phyloP scores from a whole-genome alignment of 1,140 invertebrate species.

The Lordiphosa stackelbergi region DNA sequence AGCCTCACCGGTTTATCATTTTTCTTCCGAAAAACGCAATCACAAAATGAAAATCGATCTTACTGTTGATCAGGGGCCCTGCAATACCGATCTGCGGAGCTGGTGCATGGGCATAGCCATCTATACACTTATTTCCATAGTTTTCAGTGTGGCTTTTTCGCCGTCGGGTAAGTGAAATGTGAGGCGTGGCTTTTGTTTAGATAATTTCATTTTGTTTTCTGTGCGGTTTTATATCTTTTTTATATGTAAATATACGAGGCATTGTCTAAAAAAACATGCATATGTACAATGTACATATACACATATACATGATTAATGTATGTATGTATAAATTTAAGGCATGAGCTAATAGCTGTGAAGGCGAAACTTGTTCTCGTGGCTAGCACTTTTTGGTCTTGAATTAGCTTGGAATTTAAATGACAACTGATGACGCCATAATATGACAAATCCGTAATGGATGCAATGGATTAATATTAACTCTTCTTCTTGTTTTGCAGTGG shows the following conservation, averaged over 20 bases:
- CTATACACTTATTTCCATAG: constrained; percentile 29
- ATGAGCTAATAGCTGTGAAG: constrained; percentile 16
- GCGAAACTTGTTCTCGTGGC: constrained; percentile 18
- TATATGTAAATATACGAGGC: constrained; percentile 1
- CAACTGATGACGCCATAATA: constrained; percentile 8
- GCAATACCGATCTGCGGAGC: constrained; percentile 35
- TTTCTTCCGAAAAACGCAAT: background rate
- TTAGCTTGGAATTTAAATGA: constrained; percentile 6
- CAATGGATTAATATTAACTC: constrained; percentile 7
- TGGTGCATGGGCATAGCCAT: constrained; percentile 61
- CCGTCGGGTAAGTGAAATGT: constrained; percentile 42
- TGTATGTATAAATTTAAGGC: constrained; percentile 12
- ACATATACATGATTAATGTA: background rate
- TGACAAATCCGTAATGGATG: background rate
- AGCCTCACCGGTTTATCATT: constrained; percentile 19
- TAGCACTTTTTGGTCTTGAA: background rate
- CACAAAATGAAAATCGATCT: constrained; percentile 48
- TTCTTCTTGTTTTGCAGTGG: constrained; percentile 27
- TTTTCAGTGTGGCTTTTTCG: constrained; percentile 24
- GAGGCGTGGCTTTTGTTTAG: constrained; percentile 32
- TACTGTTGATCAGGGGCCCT: constrained; percentile 50
- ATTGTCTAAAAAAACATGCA: constrained; percentile 12
- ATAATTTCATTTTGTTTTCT: constrained; percentile 4
- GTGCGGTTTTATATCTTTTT: background rate
- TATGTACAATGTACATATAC: constrained; percentile 7